Evolutionary conservation across 64 coral and sea anemone species (phyloP), one percentile per base, ranked within the genome.

Genomic region (Pocillopora verrucosa): DNA sequence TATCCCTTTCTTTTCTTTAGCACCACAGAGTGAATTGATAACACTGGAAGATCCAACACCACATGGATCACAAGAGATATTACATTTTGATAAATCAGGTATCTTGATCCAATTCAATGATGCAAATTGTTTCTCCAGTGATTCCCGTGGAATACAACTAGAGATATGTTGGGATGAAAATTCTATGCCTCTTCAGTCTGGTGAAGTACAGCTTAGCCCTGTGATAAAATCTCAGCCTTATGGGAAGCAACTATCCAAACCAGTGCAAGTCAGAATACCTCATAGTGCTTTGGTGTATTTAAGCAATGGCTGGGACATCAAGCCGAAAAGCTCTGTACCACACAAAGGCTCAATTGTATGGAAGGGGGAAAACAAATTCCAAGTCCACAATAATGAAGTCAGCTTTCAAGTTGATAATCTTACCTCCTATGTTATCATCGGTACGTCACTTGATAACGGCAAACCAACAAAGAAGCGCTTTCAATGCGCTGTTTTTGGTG

Each of bases 401-500:
- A 60, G 45, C 16, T 87, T 80, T 34, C 65, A 38, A 58, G 83
- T 15, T 2, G 65, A 56, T 17, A 68, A 76, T 37, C 83, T 92
- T 58, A 60, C 56, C 2, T 60, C 74, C 24, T 92, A 87, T 79
- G 61, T 87, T 37, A 76, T 92, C 24, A 75, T 87, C 69, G 90
- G 90, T 3, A 62, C 25, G 13, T 56, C 90, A 60, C 59, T 36
- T 26, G 11, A 63, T 6, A 77, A 87, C 70, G 30, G 34, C 35
- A 84, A 91, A 41, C 75, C 38, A 70, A 76, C 83, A 60, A 92
- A 92, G 26, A 92, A 92, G 76, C 79, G 90, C 62, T 59, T 92
- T 30, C 45, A 79, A 61, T 87, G 83, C 80, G 90, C 84, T 10
- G 76, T 87, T 6, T 87, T 92, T 92, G 90, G 82, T 60, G 82